Evolutionary conservation across 2,113 vertebrate genomes (phyloP), one percentile per base, ranked within the genome.

Genomic region (Mustela lutreola): DNA sequence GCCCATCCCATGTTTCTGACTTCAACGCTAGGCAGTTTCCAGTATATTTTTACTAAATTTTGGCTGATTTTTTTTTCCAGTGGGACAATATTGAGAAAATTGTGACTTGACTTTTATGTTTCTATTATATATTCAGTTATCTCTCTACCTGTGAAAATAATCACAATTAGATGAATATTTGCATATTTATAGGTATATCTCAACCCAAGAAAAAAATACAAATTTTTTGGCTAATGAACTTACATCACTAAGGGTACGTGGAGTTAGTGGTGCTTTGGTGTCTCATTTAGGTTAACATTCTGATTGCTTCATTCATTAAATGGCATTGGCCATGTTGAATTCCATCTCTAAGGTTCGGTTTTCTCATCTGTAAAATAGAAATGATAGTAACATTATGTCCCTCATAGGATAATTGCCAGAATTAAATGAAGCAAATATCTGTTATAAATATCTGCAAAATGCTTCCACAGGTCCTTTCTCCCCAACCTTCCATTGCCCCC

Each of bases 331-430:
- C 33, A 36, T 78, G 42, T 67, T 89, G 87, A 26, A 42, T 71
- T 90, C 63, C 11, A 33, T 76, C 58, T 82, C 60, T 93, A 76
- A 95, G 50, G 19, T 91, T 89, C 84, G 71, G 36, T 89, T 91
- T 93, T 84, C 58, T 97, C 36, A 75, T 67, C 60, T 89, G 31
- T 67, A 91, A 98, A 58, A 79, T 19, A 85, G 45, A 97, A 97
- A 89, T 58, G n/a, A 62, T 91, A 73, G 33, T 81, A 92, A 39
- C 81, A 91, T 88, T 92, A 76, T 21, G 50, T 95, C 24, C n/a
- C 2, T 94, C 28, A 62, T 21, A 81, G 60, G 42, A 33, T 84
- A 91, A 94, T 92, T 94, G 24, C 26, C 70, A 50, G 50, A 85
- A 60, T 76, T 84, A 96, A 83, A 89, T 84, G 78, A 82, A 93